These are phyloP conservation scores for Panthera tigris DNA, from an alignment of 2,113 vertebrate genomes.

Conservation along the genomic window DNA sequence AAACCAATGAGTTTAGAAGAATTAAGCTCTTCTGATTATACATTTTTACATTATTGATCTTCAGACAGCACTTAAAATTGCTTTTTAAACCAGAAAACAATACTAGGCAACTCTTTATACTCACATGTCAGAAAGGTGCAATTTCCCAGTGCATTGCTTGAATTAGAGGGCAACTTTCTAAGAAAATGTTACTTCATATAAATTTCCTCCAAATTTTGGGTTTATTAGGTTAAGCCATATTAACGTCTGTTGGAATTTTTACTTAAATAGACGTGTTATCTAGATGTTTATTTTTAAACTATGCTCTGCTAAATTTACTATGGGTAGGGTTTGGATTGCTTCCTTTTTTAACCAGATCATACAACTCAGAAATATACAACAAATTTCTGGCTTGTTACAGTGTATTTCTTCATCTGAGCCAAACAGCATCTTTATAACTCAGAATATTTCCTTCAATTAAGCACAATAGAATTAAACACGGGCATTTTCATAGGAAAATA, in stretches of 20 bases:
- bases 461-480: neutral
- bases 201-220: conserved; percentile 61
- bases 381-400: conserved; percentile 24
- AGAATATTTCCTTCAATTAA: neutral
- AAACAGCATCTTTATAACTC: neutral
- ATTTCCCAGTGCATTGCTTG: conserved; percentile 66
- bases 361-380: fast-evolving
- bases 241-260: conserved; percentile 65
- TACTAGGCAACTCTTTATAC: conserved; percentile 68
- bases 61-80: conserved; percentile 72
- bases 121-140: conserved; percentile 67
- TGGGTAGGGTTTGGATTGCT: conserved; percentile 53
- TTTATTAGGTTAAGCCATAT: conserved; percentile 23
- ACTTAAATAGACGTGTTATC: conserved; percentile 1
- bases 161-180: conserved; percentile 52
- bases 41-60: conserved; percentile 82
- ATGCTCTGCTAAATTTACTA: conserved; percentile 47
- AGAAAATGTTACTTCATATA: conserved; percentile 53
- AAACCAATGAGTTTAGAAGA: conserved; percentile 83
- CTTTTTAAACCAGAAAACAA: conserved; percentile 81
- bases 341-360: conserved; percentile 5
- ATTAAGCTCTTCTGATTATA: conserved; percentile 83
- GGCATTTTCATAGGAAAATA: conserved; percentile 41
- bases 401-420: conserved; percentile 41
- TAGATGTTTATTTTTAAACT: conserved; percentile 64